Percentiles rank a stretch among this genome's conserved stretches.
Evolutionary conservation across 2,888 invertebrate genomes (phyloP).

Genomic region (Polymixis lichenea): DNA sequence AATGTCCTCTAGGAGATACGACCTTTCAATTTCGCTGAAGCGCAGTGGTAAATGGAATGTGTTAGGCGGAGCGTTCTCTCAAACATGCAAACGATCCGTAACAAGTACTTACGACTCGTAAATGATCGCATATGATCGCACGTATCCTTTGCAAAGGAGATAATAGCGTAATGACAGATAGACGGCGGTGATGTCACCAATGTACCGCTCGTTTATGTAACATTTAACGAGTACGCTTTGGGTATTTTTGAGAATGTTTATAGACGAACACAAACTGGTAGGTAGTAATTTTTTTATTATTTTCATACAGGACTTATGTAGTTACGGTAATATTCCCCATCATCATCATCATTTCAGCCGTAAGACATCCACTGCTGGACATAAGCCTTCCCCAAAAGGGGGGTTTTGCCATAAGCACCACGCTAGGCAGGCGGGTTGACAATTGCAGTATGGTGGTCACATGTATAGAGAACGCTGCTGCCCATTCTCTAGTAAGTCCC

Average conservation of each 20-base stretch:
- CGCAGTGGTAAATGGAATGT: slow-evolving; percentile 63
- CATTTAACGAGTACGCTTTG: slow-evolving; percentile 36
- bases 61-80: slow-evolving; percentile 50
- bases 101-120: slow-evolving; percentile 64
- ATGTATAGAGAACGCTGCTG: too few relatives aligned
- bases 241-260: slow-evolving; percentile 16
- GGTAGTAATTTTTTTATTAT: not conserved
- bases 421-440: too few relatives aligned
- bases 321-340: not conserved
- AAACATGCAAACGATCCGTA: slow-evolving; percentile 60
- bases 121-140: slow-evolving; percentile 65
- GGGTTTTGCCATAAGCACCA: too few relatives aligned
- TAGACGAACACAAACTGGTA: not conserved
- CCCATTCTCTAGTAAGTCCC: too few relatives aligned
- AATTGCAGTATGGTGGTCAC: too few relatives aligned
- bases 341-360: too few relatives aligned
- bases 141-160: slow-evolving; percentile 60
- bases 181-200: slow-evolving; percentile 59
- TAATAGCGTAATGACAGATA: slow-evolving; percentile 66
- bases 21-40: slow-evolving; percentile 25
- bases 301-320: not conserved
- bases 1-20: slow-evolving; percentile 33
- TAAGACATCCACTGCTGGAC: too few relatives aligned
- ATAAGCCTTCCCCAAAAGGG: too few relatives aligned
- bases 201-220: slow-evolving; percentile 28